Percentiles rank a stretch among this genome's conserved stretches.
These are phyloP conservation scores for Arrhopalites spinosus DNA, from an alignment of 2,888 invertebrate species.

Conservation along the genomic window DNA sequence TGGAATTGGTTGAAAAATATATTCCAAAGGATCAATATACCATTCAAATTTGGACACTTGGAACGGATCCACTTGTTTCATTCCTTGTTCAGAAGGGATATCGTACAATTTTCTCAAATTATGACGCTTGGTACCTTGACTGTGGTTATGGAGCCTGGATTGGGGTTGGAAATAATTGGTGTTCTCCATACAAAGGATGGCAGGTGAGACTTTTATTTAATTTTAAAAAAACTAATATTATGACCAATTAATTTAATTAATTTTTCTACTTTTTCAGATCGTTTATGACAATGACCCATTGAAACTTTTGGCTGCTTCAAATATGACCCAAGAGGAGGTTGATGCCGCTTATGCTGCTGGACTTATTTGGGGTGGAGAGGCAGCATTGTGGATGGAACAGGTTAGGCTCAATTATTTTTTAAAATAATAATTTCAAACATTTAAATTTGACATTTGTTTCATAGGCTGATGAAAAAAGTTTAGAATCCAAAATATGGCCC, in stretches of 20 bases:
- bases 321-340: constrained; percentile 37
- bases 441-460: not conserved
- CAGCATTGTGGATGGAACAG: constrained; percentile 66
- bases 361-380: constrained; percentile 72
- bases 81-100: constrained; percentile 74
- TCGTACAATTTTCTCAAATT: constrained; percentile 80
- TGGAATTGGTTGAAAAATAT: constrained; percentile 68
- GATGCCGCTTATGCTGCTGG: constrained; percentile 42
- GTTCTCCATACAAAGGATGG: constrained; percentile 88
- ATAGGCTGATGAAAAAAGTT: constrained; percentile 47
- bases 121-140: constrained; percentile 83
- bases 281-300: constrained; percentile 75
- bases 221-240: too few species aligned
- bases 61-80: constrained; percentile 63
- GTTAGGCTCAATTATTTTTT: too few species aligned
- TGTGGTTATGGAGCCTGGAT: constrained; percentile 87
- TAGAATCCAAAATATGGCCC: constrained; percentile 52
- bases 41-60: constrained; percentile 72
- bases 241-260: too few species aligned
- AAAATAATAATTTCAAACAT: too few species aligned
- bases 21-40: constrained; percentile 76
- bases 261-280: constrained; percentile 58
- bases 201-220: constrained; percentile 63
- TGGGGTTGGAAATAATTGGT: constrained; percentile 83
- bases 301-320: constrained; percentile 60